Evolutionary conservation across 2,797 vertebrate genomes (phyloP), one percentile per base, ranked within the genome.

Genomic region (Ataeniobius toweri): DNA sequence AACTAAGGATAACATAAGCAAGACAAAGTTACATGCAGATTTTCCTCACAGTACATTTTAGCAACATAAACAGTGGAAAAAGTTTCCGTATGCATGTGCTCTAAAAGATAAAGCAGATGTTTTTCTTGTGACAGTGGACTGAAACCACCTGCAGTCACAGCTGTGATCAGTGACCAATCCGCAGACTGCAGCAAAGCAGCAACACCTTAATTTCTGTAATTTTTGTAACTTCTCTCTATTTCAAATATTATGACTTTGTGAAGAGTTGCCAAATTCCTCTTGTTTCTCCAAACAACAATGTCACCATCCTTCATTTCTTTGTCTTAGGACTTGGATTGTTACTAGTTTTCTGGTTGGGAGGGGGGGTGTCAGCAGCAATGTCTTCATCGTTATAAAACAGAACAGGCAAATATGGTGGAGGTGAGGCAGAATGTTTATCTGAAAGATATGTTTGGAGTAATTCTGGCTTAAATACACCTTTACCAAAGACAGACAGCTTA

Each of bases 101-200:
- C 56, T 53, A 1, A 61, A 80, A 31, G 12, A 67, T 48, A 48
- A 41, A 1, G 59, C 41, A 65, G 70, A 22, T 56, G 50, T 58
- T 72, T 80, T 28, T 7, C 26, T 44, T 68, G 24, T 41, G 22
- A 44, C 5, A 5, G 36, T 68, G 72, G 69, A 68, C 0, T 67
- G 46, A 78, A 75, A 63, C 6, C 78, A 84, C 31, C 73, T 70
- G 61, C 28, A 69, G 24, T 75, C 71, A 71, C 74, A 74, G n/a
- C 50, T 22, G 46, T 28, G 59, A 68, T 63, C 18, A 68, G 63
- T 12, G 3, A 69, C 73, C 48, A 28, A 26, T 36, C 46, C 46
- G 61, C 10, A 41, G 28, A 50, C 50, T 73, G 50, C 63, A 53
- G 53, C 44, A n/a, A 65, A 77, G 48, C 28, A 70, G 16, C 63